phyloP scores from a whole-genome alignment of 2,888 invertebrate species.

The Lomographa bimaculata region DNA sequence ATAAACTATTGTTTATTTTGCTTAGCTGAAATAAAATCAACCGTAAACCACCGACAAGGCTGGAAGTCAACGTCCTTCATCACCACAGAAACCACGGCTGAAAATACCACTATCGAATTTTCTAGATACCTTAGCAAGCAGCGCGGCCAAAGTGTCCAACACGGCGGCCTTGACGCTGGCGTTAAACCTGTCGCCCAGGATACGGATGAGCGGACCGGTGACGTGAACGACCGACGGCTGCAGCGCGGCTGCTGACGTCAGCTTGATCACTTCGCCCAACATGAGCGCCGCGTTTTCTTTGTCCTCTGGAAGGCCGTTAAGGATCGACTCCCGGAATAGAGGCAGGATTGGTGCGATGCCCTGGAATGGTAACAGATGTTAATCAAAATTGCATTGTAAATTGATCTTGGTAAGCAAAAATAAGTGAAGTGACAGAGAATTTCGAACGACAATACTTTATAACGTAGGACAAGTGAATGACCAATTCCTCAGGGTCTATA shows the following conservation, averaged over 20 bases:
- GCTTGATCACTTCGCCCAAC: slow-evolving; percentile 90
- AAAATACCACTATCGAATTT: too few relatives aligned
- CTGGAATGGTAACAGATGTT: slow-evolving; percentile 64
- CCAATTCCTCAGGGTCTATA: too few relatives aligned
- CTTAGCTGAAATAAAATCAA: too few relatives aligned
- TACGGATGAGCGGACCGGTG: slow-evolving; percentile 98
- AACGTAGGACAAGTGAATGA: too few relatives aligned
- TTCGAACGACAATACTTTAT: too few relatives aligned
- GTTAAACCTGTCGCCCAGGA: slow-evolving; percentile 97
- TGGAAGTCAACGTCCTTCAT: too few relatives aligned
- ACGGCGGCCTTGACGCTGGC: slow-evolving; percentile 98
- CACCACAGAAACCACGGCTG: too few relatives aligned
- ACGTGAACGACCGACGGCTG: slow-evolving; percentile 98
- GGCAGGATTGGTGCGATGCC: slow-evolving; percentile 97
- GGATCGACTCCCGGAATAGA: slow-evolving; percentile 97
- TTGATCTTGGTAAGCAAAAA: too few relatives aligned
- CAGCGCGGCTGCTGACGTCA: slow-evolving; percentile 93
- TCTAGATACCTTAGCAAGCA: slow-evolving; percentile 95
- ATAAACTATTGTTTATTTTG: too few relatives aligned
- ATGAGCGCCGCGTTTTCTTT: slow-evolving; percentile 98
- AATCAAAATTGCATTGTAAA: too few relatives aligned
- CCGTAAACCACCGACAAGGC: too few relatives aligned
- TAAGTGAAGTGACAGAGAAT: too few relatives aligned
- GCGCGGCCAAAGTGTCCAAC: slow-evolving; percentile 94
- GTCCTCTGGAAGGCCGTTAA: slow-evolving; percentile 97